These are phyloP conservation scores for Enteromius argenteus DNA, from an alignment of 2,797 vertebrate species.

Conservation along the genomic window DNA sequence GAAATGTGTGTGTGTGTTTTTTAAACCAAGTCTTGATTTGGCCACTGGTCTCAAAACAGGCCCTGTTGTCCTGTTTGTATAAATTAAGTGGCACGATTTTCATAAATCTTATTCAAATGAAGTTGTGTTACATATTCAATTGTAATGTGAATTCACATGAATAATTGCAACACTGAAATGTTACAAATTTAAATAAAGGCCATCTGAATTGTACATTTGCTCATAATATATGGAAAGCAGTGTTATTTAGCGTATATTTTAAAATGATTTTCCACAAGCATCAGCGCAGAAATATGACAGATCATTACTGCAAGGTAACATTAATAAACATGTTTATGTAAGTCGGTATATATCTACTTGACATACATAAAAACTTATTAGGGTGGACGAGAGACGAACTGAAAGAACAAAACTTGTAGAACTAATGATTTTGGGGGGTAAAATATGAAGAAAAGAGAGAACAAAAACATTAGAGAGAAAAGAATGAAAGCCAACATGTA, in stretches of 20 bases:
- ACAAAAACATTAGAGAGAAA: background rate
- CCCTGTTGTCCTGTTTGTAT: constrained; percentile 83
- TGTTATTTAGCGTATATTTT: constrained; percentile 87
- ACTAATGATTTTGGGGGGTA: background rate
- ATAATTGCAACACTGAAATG: constrained; percentile 78
- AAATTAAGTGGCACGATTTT: constrained; percentile 87
- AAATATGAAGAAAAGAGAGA: background rate
- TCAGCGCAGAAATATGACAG: constrained; percentile 82
- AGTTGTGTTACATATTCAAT: constrained; percentile 83
- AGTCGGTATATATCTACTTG: background rate
- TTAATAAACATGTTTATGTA: constrained; percentile 89
- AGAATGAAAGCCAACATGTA: background rate
- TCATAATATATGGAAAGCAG: constrained; percentile 96
- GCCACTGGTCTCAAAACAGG: constrained; percentile 87
- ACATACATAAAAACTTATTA: background rate
- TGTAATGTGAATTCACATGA: constrained; percentile 90
- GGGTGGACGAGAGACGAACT: background rate
- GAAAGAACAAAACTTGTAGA: background rate
- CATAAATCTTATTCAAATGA: constrained; percentile 94
- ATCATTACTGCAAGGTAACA: constrained; percentile 84
- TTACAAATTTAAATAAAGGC: constrained; percentile 87
- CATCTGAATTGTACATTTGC: constrained; percentile 89
- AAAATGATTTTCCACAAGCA: constrained; percentile 80
- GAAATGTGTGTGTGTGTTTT: constrained; percentile 70
- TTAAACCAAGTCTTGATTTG: constrained; percentile 82